Evolutionary conservation across 2,113 vertebrate genomes (phyloP).

Genomic region (Puma concolor): DNA sequence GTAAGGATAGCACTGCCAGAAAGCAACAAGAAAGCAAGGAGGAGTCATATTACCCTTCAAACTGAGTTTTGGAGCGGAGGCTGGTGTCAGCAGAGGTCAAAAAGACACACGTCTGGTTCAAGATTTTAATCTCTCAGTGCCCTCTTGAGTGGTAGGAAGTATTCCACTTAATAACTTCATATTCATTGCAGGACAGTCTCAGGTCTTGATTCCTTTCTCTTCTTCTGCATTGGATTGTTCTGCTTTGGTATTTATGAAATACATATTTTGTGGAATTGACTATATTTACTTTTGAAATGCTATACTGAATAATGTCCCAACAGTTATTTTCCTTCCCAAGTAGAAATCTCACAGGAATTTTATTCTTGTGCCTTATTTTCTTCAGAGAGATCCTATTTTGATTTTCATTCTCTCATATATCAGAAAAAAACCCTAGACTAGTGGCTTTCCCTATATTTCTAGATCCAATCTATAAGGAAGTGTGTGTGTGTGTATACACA

Average conservation of each 20-base stretch:
- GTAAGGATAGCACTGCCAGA: background rate
- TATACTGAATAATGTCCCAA: background rate
- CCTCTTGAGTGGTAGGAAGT: background rate
- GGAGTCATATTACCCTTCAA: background rate
- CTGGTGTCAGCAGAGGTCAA: background rate
- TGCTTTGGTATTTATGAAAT: background rate
- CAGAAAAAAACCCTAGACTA: background rate
- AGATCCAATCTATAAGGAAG: background rate
- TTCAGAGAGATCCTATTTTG: background rate
- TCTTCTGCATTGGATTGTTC: background rate
- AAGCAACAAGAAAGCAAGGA: background rate
- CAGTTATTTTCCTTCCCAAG: background rate
- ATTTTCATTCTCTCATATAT: slow-evolving; percentile 7
- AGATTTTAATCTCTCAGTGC: background rate
- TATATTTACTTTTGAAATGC: background rate
- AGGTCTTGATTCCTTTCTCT: background rate
- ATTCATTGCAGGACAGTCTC: background rate
- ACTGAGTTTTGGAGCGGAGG: background rate
- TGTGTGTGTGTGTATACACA: too few species aligned
- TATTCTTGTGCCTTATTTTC: background rate
- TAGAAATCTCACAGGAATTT: background rate
- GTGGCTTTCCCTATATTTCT: background rate
- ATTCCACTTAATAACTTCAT: background rate
- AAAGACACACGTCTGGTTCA: background rate
- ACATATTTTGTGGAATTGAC: background rate